Evolutionary conservation across 2,113 vertebrate species (phyloP).

Genomic region (Cololabis saira): DNA sequence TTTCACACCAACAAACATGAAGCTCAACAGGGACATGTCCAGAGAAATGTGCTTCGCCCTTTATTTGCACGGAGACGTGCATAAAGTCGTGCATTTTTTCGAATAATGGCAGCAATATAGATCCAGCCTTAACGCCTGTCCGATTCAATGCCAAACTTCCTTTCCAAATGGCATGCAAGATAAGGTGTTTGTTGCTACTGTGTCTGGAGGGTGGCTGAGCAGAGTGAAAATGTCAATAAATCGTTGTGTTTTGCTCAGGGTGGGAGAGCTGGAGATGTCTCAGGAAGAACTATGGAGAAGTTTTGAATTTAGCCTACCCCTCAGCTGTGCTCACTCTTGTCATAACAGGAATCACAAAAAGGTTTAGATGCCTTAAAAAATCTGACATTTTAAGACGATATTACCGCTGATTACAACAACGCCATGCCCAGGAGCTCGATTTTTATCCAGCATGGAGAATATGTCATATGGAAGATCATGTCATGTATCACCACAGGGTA

Average conservation of each 20-base stretch:
- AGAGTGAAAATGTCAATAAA: conserved; percentile 78
- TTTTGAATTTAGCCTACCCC: conserved; percentile 59
- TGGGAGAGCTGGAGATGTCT: conserved; percentile 56
- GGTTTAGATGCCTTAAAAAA: conserved; percentile 44
- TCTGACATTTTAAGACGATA: conserved; percentile 74
- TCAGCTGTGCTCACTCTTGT: conserved; percentile 60
- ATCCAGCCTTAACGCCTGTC: conserved; percentile 62
- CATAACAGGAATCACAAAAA: conserved; percentile 55
- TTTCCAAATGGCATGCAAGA: conserved; percentile 50
- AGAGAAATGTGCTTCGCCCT: conserved; percentile 5
- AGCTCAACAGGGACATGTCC: conserved; percentile 16
- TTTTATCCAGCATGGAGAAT: conserved; percentile 53
- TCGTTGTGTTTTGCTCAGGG: conserved; percentile 67
- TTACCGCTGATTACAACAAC: conserved; percentile 67
- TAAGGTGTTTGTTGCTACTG: conserved; percentile 62
- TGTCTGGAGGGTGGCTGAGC: conserved; percentile 58
- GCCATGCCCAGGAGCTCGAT: conserved; percentile 49
- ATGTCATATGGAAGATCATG: conserved; percentile 49
- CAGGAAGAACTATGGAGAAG: conserved; percentile 48
- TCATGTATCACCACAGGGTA: conserved; percentile 43
- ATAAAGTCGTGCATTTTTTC: conserved; percentile 33
- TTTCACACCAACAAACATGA: conserved; percentile 32
- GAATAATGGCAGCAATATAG: conserved; percentile 50
- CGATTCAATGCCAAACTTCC: conserved; percentile 52
- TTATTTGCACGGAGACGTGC: conserved; percentile 28